Percentiles rank a stretch among this genome's conserved stretches.
Evolutionary conservation across 2,888 invertebrate species (phyloP).

Genomic region (Chymomyza amoena): DNA sequence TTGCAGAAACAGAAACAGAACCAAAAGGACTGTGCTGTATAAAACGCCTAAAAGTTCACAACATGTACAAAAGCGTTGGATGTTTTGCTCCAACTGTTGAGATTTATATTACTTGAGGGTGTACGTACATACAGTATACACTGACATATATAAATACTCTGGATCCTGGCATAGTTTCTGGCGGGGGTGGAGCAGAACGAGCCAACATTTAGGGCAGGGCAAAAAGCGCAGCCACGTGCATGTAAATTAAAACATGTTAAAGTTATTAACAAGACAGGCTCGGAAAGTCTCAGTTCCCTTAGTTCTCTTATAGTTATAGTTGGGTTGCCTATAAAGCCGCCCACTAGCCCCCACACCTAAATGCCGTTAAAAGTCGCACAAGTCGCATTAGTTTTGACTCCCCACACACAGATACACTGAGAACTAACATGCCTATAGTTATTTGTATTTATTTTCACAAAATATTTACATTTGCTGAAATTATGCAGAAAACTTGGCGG

Average conservation of each 20-base stretch:
- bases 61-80: conserved; percentile 8
- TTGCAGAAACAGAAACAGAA: neutral
- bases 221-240: conserved; percentile 28
- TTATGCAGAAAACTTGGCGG: conserved; percentile 58
- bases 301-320: too few species aligned
- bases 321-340: too few species aligned
- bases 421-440: conserved; percentile 4
- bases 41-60: conserved; percentile 33
- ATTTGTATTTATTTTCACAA: conserved; percentile 52
- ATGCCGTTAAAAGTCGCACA: conserved; percentile 31
- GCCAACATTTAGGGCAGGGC: neutral
- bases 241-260: conserved; percentile 68
- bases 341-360: neutral
- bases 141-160: neutral
- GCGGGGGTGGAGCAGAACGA: neutral
- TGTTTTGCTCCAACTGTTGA: conserved; percentile 15
- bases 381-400: conserved; percentile 56
- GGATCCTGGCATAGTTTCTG: neutral
- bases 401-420: neutral
- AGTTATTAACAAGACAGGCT: conserved; percentile 58
- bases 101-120: conserved; percentile 27
- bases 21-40: conserved; percentile 7
- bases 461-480: conserved; percentile 66
- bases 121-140: neutral
- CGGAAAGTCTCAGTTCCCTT: neutral